Evolutionary conservation across 2,113 vertebrate genomes (phyloP).

Genomic region (Puffinus mauretanicus): DNA sequence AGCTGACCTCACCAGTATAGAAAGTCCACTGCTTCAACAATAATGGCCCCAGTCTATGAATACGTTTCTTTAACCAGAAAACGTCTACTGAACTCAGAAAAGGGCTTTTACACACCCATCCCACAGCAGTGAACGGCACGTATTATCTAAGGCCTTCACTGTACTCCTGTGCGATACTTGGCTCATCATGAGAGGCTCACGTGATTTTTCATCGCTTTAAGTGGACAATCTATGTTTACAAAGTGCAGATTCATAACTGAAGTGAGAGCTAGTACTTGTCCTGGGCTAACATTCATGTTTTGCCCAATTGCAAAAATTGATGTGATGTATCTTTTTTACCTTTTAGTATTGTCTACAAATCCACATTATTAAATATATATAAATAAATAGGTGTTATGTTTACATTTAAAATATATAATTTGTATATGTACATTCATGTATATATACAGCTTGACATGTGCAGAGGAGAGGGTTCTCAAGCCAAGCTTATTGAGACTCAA

Average conservation of each 20-base stretch:
- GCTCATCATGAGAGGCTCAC: not conserved
- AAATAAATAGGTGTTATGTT: not conserved
- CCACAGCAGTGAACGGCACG: not conserved
- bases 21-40: not conserved
- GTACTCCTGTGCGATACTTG: not conserved
- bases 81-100: not conserved
- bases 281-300: not conserved
- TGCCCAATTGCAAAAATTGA: not conserved
- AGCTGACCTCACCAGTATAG: not conserved
- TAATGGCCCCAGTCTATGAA: not conserved
- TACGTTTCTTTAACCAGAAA: not conserved
- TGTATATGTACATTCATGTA: not conserved
- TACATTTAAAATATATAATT: not conserved
- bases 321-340: not conserved
- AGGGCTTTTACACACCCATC: not conserved
- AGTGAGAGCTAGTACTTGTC: not conserved
- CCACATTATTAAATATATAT: not conserved
- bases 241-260: not conserved
- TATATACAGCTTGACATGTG: not conserved
- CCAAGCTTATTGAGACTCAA: not conserved
- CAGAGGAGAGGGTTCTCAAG: not conserved
- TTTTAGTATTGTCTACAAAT: not conserved
- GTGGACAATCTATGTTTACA: not conserved
- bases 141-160: not conserved
- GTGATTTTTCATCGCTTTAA: not conserved